These are phyloP conservation scores for Sminthurinus signatus DNA, from an alignment of 1,140 invertebrate genomes.

Conservation along the genomic window DNA sequence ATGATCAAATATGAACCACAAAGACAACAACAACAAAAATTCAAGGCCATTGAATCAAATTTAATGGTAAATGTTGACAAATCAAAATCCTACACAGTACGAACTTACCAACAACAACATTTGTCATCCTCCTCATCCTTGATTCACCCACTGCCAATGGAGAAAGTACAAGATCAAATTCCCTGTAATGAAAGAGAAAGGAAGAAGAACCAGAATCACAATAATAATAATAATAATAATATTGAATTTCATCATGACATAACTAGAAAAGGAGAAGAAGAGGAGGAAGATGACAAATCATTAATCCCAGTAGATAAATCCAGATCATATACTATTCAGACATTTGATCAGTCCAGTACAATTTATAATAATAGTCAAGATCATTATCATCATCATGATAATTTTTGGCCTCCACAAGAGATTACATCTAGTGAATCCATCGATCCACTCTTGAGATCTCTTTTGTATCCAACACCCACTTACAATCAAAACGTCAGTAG, in stretches of 20 bases:
- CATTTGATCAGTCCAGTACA: too few relatives aligned
- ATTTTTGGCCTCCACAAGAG: too few relatives aligned
- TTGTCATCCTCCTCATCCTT: neutral
- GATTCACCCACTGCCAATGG: neutral
- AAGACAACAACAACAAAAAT: neutral
- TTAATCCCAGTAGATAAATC: neutral
- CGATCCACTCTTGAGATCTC: too few relatives aligned
- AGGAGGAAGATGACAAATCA: neutral
- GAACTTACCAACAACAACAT: neutral
- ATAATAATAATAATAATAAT: too few relatives aligned
- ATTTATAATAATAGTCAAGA: too few relatives aligned
- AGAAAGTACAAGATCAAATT: neutral
- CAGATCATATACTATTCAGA: neutral
- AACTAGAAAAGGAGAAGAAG: neutral
- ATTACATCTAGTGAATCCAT: too few relatives aligned
- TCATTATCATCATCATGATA: too few relatives aligned
- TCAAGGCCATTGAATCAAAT: neutral
- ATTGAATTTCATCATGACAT: neutral
- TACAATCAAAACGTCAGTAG: too few relatives aligned
- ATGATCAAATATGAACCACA: neutral
- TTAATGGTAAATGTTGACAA: neutral
- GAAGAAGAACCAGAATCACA: too few relatives aligned
- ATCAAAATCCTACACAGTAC: neutral
- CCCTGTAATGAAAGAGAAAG: neutral
- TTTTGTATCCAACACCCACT: too few relatives aligned